Conservation (phyloP, 1,140 invertebrate species). For the Aphaenogaster floridana region DNA sequence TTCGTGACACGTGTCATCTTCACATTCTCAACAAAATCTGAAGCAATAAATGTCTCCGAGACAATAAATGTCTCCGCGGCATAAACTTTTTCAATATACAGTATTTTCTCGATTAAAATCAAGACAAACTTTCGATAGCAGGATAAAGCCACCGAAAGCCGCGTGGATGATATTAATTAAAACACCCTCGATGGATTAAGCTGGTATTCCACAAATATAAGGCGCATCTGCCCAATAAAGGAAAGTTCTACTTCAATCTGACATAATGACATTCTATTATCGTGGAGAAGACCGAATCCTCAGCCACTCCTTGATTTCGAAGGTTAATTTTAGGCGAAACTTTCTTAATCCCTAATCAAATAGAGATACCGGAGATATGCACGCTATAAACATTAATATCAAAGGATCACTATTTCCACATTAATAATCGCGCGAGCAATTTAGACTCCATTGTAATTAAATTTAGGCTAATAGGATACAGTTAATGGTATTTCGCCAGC, state of each 20-base stretch:
- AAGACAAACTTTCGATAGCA: not conserved
- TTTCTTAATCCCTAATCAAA: not conserved
- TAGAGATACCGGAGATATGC: not conserved
- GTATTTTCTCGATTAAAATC: slow-evolving; percentile 21
- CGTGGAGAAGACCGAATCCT: slow-evolving; percentile 2
- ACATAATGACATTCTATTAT: slow-evolving; percentile 28
- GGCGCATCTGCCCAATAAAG: not conserved
- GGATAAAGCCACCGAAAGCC: not conserved
- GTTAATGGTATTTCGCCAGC: not conserved
- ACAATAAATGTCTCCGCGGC: not conserved
- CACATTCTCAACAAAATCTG: not conserved
- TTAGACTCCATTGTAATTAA: not conserved
- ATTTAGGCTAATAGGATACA: not conserved
- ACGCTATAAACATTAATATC: not conserved
- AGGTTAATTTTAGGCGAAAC: not conserved
- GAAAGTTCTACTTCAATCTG: slow-evolving; percentile 26
- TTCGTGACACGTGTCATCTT: not conserved
- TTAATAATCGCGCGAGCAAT: not conserved
- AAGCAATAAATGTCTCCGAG: not conserved
- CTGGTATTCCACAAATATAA: not conserved
- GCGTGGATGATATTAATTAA: slow-evolving; percentile 1
- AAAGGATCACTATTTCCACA: not conserved
- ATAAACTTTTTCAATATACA: slow-evolving; percentile 16
- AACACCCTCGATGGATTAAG: not conserved
- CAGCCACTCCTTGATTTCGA: slow-evolving; percentile 14